Evolutionary conservation across 2,888 invertebrate species (phyloP), one percentile per base, ranked within the genome.

Genomic region (Stratiomys singularior): DNA sequence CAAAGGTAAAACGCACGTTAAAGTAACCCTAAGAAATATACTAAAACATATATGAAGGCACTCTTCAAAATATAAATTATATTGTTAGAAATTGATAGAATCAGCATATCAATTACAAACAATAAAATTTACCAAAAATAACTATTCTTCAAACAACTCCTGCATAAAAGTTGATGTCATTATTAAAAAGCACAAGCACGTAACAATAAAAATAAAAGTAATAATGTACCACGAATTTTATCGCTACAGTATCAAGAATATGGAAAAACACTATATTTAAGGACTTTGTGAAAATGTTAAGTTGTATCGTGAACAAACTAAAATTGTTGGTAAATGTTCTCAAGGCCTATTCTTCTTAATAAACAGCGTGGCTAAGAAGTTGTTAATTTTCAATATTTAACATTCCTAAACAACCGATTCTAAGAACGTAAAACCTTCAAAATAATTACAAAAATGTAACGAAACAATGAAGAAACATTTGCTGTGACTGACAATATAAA

Each of bases 401-500:
- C 9, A 37, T 37, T 37, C 37, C 9, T 37, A 37, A 37, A 37
- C 37, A 37, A 37, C 3, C 83, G 82, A 81, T 82, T 83, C 44
- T 76, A 64, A 37, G 5, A 5, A 66, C 72, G 79, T 78, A 76
- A 78, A 79, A 71, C 60, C 71, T 80, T 78, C 46, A 79, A 77
- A 80, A 76, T 79, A 78, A 21, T 15, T 21, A 37, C 15, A 5
- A 52, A 44, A 13, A 78, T 77, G 77, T 79, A 77, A 81, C 77
- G 78, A 80, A 79, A 58, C 67, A 71, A 67, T 67, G 23, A 37
- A 69, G 77, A 83, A 83, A 83, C 82, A 83, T 84, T 86, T 85
- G 87, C 87, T 87, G 87, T 87, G 87, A 86, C 85, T 85, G 87
- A 87, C 86, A 87, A 87, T 87, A 37, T 37, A 86, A 86, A 83